Evolutionary conservation across 2,797 vertebrate species (phyloP).

Genomic region (Sebastes taczanowskii): DNA sequence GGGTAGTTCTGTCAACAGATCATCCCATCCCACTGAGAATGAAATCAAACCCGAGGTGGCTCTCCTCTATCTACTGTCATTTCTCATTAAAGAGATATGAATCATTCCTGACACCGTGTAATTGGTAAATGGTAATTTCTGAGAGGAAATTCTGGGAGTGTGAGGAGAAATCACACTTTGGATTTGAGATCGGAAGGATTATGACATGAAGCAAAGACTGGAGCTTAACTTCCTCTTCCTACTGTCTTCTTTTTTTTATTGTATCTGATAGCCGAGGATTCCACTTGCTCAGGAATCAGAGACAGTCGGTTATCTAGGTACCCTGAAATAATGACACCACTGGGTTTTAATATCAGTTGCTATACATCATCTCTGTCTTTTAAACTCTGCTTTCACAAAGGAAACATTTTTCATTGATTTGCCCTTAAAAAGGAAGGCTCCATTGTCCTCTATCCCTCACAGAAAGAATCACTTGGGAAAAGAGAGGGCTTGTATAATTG

Average conservation of each 20-base stretch:
- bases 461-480: background rate
- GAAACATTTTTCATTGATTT: conserved; percentile 51
- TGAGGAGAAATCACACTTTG: conserved; percentile 65
- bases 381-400: conserved; percentile 51
- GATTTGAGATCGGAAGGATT: conserved; percentile 74
- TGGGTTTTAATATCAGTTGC: conserved; percentile 64
- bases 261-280: conserved; percentile 68
- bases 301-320: conserved; percentile 64
- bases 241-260: conserved; percentile 55
- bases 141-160: conserved; percentile 73
- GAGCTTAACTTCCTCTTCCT: conserved; percentile 69
- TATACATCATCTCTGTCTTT: conserved; percentile 55
- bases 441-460: background rate
- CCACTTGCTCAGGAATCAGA: conserved; percentile 60
- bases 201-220: conserved; percentile 68
- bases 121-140: conserved; percentile 83
- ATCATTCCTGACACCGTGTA: conserved; percentile 80
- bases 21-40: conserved; percentile 67
- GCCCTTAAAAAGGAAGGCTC: conserved; percentile 1
- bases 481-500: background rate
- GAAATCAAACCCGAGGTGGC: conserved; percentile 72
- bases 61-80: conserved; percentile 77
- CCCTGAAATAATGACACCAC: conserved; percentile 65
- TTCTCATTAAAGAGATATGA: conserved; percentile 83
- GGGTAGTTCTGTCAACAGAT: conserved; percentile 72